Conservation (phyloP, 2,797 vertebrate genomes). For the Malacoctenus gilli region DNA sequence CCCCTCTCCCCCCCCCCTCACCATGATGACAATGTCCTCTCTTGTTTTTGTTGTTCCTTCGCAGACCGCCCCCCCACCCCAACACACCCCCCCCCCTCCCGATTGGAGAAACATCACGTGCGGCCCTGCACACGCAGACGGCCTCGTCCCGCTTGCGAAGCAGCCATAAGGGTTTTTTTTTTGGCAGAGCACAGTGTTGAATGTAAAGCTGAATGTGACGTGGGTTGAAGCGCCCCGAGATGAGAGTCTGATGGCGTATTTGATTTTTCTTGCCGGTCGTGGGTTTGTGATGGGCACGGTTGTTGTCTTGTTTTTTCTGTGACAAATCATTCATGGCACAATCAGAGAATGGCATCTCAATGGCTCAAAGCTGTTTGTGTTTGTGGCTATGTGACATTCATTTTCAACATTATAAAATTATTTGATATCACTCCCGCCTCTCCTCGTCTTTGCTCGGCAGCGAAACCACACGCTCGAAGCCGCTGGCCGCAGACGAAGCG, state of each 20-base stretch:
- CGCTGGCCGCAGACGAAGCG: no score
- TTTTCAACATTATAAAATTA: conserved; percentile 64
- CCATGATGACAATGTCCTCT: conserved; percentile 43
- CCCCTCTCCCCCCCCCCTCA: neutral
- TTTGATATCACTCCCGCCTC: conserved; percentile 56
- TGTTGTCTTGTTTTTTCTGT: conserved; percentile 55
- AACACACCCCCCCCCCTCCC: conserved; percentile 30
- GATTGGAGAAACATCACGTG: conserved; percentile 27
- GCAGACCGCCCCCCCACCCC: conserved; percentile 4
- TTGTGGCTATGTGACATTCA: conserved; percentile 66
- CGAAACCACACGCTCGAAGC: no score
- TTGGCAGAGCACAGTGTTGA: conserved; percentile 63
- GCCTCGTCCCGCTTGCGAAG: conserved; percentile 33
- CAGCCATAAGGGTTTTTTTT: conserved; percentile 39
- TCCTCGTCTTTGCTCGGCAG: conserved; percentile 32
- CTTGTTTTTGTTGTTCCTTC: conserved; percentile 37
- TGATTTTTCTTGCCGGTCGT: conserved; percentile 29
- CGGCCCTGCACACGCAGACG: conserved; percentile 18
- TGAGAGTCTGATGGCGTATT: conserved; percentile 24
- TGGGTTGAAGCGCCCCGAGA: neutral
- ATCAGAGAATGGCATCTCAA: conserved; percentile 63
- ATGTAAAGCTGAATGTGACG: conserved; percentile 60
- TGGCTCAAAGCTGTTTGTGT: conserved; percentile 65
- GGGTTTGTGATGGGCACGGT: conserved; percentile 50
- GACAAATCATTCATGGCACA: conserved; percentile 70